A percentile compares a stretch with the other conserved stretches of the same genome.
Evolutionary conservation across 2,113 vertebrate species (phyloP).

Genomic region (Poecile atricapillus): DNA sequence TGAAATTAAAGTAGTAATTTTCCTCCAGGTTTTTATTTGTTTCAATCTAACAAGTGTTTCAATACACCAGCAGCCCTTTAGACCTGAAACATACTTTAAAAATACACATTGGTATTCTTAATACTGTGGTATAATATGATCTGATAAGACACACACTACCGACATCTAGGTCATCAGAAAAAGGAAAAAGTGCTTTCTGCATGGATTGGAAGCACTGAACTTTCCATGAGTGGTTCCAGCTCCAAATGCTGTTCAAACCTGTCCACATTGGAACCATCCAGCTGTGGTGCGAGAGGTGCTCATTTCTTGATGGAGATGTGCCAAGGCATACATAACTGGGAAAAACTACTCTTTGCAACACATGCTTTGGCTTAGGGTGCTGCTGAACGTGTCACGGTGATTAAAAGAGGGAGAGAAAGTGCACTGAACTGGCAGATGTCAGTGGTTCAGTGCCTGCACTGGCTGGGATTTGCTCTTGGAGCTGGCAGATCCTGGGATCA

Average conservation of each 20-base stretch:
- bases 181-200: not conserved
- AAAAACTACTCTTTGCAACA: not conserved
- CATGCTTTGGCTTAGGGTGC: not conserved
- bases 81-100: not conserved
- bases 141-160: not conserved
- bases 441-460: not conserved
- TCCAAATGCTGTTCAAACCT: not conserved
- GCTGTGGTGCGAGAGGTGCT: not conserved
- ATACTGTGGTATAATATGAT: not conserved
- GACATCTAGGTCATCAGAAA: not conserved
- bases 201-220: not conserved
- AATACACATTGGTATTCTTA: not conserved
- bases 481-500: fast-evolving
- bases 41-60: not conserved
- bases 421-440: constrained; percentile 21
- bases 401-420: not conserved
- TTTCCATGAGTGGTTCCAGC: constrained; percentile 22
- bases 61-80: not conserved
- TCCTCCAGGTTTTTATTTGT: not conserved
- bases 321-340: constrained; percentile 2
- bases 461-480: not conserved
- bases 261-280: not conserved
- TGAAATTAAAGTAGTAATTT: not conserved
- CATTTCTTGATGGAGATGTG: constrained; percentile 20
- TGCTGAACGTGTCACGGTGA: not conserved